phyloP scores from a whole-genome alignment of 2,797 vertebrate species.

The Danio choprae region DNA sequence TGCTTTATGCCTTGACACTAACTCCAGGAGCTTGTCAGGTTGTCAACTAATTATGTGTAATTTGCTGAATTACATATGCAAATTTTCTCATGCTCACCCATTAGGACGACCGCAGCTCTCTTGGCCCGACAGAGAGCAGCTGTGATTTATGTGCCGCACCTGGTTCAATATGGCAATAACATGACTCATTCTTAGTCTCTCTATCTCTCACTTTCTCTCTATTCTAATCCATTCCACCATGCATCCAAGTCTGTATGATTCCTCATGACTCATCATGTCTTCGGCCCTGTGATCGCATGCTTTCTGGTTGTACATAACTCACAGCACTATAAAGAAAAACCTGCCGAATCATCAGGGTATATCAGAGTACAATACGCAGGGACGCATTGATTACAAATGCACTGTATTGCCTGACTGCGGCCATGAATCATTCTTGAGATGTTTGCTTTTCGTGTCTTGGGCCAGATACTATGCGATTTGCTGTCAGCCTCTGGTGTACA shows the following conservation, averaged over 20 bases:
- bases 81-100: constrained; percentile 39
- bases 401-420: neutral
- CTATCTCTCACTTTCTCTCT: constrained; percentile 1
- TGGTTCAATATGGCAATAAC: constrained; percentile 45
- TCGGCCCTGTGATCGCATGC: neutral
- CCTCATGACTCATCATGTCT: constrained; percentile 43
- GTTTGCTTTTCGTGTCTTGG: constrained; percentile 9
- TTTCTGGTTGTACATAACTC: constrained; percentile 29
- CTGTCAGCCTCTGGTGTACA: constrained; percentile 85
- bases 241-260: constrained; percentile 35
- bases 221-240: constrained; percentile 41
- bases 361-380: neutral
- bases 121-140: constrained; percentile 44
- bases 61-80: constrained; percentile 49
- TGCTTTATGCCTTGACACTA: constrained; percentile 29
- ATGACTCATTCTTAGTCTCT: constrained; percentile 32
- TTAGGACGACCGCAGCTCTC: constrained; percentile 40
- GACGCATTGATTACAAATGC: constrained; percentile 23
- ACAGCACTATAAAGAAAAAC: constrained; percentile 4
- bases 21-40: constrained; percentile 31
- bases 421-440: constrained; percentile 10
- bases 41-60: constrained; percentile 49
- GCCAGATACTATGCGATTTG: constrained; percentile 85
- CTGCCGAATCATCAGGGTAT: neutral
- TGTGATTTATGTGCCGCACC: constrained; percentile 52